These are phyloP conservation scores for Planococcus citri DNA, from an alignment of 1,140 invertebrate species.

Conservation along the genomic window DNA sequence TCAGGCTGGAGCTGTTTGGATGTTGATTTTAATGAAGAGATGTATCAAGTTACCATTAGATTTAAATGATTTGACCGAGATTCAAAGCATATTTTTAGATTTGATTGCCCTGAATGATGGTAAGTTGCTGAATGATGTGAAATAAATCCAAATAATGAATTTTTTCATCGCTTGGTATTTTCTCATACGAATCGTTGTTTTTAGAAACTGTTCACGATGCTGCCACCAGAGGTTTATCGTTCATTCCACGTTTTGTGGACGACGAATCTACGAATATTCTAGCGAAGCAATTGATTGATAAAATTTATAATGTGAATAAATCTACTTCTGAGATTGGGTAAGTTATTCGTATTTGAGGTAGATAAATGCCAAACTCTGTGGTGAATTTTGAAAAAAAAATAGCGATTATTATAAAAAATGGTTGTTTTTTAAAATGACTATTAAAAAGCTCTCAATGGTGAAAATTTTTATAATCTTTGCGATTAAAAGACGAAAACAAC, in stretches of 20 bases:
- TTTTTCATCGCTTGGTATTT: neutral
- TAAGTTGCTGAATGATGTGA: constrained; percentile 38
- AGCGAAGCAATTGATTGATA: constrained; percentile 9
- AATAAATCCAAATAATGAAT: neutral
- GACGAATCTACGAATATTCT: constrained; percentile 45
- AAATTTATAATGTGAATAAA: constrained; percentile 6
- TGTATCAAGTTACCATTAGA: constrained; percentile 56
- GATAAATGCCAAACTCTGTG: too few species aligned
- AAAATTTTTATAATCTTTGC: too few species aligned
- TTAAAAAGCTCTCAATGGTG: too few species aligned
- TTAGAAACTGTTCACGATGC: constrained; percentile 80
- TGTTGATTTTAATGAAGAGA: constrained; percentile 66
- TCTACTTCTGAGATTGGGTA: neutral
- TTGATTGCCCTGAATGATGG: constrained; percentile 80
- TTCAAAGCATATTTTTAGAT: constrained; percentile 78
- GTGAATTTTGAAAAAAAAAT: too few species aligned
- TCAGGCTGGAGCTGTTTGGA: constrained; percentile 71
- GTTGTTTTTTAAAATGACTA: too few species aligned
- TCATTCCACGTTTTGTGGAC: constrained; percentile 69
- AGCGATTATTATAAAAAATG: too few species aligned
- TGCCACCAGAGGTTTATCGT: constrained; percentile 76
- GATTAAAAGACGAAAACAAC: too few species aligned
- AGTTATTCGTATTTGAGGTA: too few species aligned
- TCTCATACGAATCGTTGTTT: constrained; percentile 27
- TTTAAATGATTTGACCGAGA: constrained; percentile 45